These are phyloP conservation scores for Tragelaphus imberbis DNA, from an alignment of 2,113 vertebrate genomes.

Conservation along the genomic window DNA sequence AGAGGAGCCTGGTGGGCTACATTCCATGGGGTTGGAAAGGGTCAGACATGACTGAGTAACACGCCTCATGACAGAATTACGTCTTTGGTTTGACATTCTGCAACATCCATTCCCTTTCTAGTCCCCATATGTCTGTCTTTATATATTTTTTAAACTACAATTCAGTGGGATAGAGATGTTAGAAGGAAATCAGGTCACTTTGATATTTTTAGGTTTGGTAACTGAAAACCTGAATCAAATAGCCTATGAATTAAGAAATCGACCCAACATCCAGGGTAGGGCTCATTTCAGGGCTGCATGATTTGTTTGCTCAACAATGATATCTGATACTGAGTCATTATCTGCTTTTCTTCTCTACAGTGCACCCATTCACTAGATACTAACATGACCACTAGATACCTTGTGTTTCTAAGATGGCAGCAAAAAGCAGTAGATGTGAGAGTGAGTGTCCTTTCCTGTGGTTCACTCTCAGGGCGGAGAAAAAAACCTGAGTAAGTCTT, in stretches of 20 bases:
- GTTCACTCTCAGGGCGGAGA: neutral
- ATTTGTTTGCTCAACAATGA: neutral
- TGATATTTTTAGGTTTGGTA: neutral
- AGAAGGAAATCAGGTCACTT: neutral
- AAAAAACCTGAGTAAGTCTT: neutral
- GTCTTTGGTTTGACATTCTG: neutral
- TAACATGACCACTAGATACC: neutral
- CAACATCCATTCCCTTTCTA: neutral
- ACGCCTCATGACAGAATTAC: neutral
- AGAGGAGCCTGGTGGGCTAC: neutral
- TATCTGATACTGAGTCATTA: neutral
- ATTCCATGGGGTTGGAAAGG: neutral
- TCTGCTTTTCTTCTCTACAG: neutral
- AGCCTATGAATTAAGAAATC: neutral
- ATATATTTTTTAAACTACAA: neutral
- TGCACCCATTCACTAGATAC: too few relatives aligned
- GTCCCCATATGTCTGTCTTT: neutral
- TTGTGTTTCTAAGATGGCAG: neutral
- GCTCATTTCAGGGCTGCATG: neutral
- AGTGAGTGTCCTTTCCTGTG: neutral
- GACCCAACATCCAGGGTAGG: neutral
- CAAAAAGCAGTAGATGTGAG: neutral
- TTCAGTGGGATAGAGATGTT: neutral
- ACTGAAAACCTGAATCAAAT: neutral
- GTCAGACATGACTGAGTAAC: neutral